Evolutionary conservation across 2,797 vertebrate species (phyloP).

Genomic region (Enteromius mattozi): DNA sequence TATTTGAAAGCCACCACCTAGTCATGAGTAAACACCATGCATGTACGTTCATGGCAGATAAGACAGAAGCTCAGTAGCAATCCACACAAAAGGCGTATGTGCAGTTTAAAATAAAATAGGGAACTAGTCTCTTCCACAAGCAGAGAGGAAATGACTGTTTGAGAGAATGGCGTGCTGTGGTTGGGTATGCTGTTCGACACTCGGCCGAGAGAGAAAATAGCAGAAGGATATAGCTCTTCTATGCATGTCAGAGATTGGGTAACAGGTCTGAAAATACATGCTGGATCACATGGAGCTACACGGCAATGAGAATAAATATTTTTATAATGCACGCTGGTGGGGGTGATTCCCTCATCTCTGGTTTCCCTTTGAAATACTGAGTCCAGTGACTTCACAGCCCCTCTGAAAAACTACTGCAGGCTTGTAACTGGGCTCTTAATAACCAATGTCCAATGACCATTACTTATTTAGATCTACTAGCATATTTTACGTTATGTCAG

Average conservation of each 20-base stretch:
- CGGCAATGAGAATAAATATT: constrained; percentile 59
- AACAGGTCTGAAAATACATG: constrained; percentile 62
- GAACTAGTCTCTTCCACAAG: constrained; percentile 34
- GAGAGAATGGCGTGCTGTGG: background rate
- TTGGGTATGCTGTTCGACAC: constrained; percentile 2
- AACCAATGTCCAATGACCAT: constrained; percentile 1
- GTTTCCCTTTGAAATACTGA: constrained; percentile 47
- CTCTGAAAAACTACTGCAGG: constrained; percentile 1
- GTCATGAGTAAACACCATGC: background rate
- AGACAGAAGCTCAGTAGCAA: background rate
- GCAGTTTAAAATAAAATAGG: background rate
- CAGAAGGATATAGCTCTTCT: constrained; percentile 31
- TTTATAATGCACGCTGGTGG: constrained; percentile 54
- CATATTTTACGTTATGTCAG: background rate
- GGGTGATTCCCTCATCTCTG: constrained; percentile 58
- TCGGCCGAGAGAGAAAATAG: constrained; percentile 43
- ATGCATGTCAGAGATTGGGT: constrained; percentile 44
- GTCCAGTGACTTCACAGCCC: constrained; percentile 30
- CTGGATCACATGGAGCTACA: constrained; percentile 57
- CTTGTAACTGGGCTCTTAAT: background rate
- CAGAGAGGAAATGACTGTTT: constrained; percentile 23
- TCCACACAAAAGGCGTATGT: background rate
- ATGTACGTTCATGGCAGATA: background rate
- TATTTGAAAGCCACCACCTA: constrained; percentile 3
- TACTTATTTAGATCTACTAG: background rate